Evolutionary conservation across 2,113 vertebrate genomes (phyloP), one percentile per base, ranked within the genome.

Genomic region (Leptobrachium ailaonicum): DNA sequence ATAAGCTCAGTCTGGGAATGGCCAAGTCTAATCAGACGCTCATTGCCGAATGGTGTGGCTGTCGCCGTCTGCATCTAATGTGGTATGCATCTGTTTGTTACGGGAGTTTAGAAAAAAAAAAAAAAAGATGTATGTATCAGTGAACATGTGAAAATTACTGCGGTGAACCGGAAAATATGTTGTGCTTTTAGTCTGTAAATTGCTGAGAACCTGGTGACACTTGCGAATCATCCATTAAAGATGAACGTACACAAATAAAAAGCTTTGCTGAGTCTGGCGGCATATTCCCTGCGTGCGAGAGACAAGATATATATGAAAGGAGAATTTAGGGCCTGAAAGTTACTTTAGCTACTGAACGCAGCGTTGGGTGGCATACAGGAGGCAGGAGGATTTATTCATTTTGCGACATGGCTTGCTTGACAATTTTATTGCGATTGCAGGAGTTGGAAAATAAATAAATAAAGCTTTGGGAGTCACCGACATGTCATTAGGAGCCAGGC

Each of bases 91-190:
- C 92, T 93, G 92, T 92, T 90, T 91, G 91, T 88, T 92, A 89
- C 92, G 90, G 86, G 90, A 93, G 92, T 91, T 58, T 32, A 32
- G n/a, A 32, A 32, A 32, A 32, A 32, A 32, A 32, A 32, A 58
- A 12, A 90, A 91, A 93, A 92, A 90, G 92, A 93, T 91, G 92
- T 90, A 90, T 91, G 91, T 92, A 90, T 92, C 91, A 92, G 88
- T 92, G 92, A 92, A 91, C 91, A 90, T 92, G 89, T 90, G 91
- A 95, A 93, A 92, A 92, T 89, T 89, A 90, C 88, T 88, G 88
- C 91, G 90, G 88, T 91, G 90, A 93, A 92, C 91, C 92, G 90
- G 92, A 93, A 93, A 94, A 94, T 92, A 88, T 91, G 90, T 92
- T 93, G 92, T 93, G 93, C 90, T 91, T 87, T 90, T 88, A 92